Base-by-base conservation (phyloP, 2,888 invertebrate species). In the Clivina fossor region DNA sequence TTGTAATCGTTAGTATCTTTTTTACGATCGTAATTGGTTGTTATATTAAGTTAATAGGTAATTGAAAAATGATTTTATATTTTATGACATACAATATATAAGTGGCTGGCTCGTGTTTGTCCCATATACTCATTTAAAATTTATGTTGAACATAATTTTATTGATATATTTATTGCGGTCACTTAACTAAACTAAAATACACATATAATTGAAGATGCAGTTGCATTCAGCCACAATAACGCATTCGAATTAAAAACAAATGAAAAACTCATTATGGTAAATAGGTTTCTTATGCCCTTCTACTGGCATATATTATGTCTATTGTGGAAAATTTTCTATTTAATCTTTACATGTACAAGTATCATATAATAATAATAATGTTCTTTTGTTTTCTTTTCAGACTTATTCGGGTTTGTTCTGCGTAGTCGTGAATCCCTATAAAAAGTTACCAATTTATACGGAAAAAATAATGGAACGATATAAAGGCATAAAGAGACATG, bases 401-500 rank as follows among this genome's bases (percentile, higher is more conserved):
- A 99, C 99, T 66, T 99, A 99, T 79, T 99, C 99, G 64, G 99
- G 99, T 63, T 90, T 99, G 68, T 99, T 99, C 84, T 99, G 99
- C 79, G 99, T 99, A 72, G 99, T 99, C 68, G 96, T 99, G 66
- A 99, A 99, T 78, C 99, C 99, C 2, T 99, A 99, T 86, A 96
- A 96, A 80, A 90, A 90, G 77, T 82, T 99, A 73, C 97, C 98
- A 60, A 99, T 99, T 75, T 99, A 99, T 83, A 96, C 97, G 71
- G 98, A 99, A 80, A 93, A 93, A 80, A 93, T 99, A 67, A 95
- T 99, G 88, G 98, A 99, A 76, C 84, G 95, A 77, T 99, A 98
- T 81, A 98, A 98, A 84, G 98, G 98, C 66, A 97, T 96, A 79
- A 98, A 97, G 78, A 79, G 98, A 68, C 97, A 98, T 78, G 98